Evolutionary conservation across 2,888 invertebrate genomes (phyloP).

Genomic region (Tridacna crocea): DNA sequence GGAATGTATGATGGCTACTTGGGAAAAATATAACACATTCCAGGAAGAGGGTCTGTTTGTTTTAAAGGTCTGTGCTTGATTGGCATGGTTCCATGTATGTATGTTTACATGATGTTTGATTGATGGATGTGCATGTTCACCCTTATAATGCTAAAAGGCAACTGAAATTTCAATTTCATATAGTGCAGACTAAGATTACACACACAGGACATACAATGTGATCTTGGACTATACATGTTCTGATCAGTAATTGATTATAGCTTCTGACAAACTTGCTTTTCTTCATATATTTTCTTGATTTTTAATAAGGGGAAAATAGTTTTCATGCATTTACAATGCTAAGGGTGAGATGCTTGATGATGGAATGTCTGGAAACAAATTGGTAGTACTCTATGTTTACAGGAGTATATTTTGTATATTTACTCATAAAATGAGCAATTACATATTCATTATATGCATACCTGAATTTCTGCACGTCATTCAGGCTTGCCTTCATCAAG

Average conservation of each 20-base stretch:
- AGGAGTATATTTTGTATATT: conserved; percentile 3
- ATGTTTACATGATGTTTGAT: conserved; percentile 9
- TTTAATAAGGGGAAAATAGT: too few relatives aligned
- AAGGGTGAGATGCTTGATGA: too few relatives aligned
- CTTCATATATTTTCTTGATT: too few relatives aligned
- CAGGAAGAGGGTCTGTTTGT: conserved; percentile 22
- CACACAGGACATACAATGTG: too few relatives aligned
- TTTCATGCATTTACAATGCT: too few relatives aligned
- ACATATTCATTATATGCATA: background rate
- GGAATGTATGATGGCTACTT: too few relatives aligned
- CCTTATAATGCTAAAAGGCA: too few relatives aligned
- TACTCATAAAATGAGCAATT: conserved; percentile 12
- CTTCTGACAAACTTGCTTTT: too few relatives aligned
- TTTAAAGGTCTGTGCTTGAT: conserved; percentile 20
- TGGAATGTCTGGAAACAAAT: conserved; percentile 17
- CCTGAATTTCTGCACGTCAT: background rate
- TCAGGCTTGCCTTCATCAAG: background rate
- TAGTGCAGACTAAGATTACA: too few relatives aligned
- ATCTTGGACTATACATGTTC: too few relatives aligned
- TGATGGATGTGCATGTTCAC: conserved; percentile 20
- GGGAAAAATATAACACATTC: background rate
- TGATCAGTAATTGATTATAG: too few relatives aligned
- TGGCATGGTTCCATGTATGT: conserved; percentile 9
- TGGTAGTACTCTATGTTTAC: conserved; percentile 10
- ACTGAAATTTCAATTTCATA: too few relatives aligned